phyloP scores from a whole-genome alignment of 2,113 vertebrate species.

The Aldabrachelys gigantea region DNA sequence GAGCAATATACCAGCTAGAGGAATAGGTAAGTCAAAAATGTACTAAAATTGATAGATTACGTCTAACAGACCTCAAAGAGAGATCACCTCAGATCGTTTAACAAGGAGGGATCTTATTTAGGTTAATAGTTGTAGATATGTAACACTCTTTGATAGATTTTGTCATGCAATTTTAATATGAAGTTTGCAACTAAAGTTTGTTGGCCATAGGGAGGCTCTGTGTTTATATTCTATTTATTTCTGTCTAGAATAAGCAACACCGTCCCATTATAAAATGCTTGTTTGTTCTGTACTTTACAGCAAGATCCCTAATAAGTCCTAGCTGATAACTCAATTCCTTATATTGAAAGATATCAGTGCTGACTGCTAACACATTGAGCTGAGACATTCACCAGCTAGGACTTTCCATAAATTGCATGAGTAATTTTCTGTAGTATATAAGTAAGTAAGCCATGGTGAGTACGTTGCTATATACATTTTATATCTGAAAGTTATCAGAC shows the following conservation, averaged over 20 bases:
- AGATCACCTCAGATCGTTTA: neutral
- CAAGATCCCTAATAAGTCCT: rapidly evolving
- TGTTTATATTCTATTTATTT: neutral
- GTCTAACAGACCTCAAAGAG: neutral
- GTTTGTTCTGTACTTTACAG: neutral
- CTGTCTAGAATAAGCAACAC: neutral
- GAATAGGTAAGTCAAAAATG: too few species aligned
- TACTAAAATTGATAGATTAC: neutral
- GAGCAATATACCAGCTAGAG: too few species aligned
- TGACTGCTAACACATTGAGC: neutral
- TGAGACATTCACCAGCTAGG: neutral
- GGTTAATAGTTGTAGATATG: neutral
- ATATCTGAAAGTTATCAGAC: neutral
- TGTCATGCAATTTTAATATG: neutral
- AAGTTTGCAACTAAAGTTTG: neutral
- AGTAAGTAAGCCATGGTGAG: neutral
- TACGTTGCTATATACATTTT: neutral
- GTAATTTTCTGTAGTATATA: neutral
- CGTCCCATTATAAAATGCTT: neutral
- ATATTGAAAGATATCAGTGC: neutral
- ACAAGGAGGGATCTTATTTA: neutral
- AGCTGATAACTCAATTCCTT: neutral
- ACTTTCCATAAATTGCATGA: neutral
- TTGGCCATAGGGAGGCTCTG: neutral
- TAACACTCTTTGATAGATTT: neutral